These are phyloP conservation scores for Phrynocephalus vlangalii DNA, from an alignment of 2,797 vertebrate genomes.

Conservation along the genomic window DNA sequence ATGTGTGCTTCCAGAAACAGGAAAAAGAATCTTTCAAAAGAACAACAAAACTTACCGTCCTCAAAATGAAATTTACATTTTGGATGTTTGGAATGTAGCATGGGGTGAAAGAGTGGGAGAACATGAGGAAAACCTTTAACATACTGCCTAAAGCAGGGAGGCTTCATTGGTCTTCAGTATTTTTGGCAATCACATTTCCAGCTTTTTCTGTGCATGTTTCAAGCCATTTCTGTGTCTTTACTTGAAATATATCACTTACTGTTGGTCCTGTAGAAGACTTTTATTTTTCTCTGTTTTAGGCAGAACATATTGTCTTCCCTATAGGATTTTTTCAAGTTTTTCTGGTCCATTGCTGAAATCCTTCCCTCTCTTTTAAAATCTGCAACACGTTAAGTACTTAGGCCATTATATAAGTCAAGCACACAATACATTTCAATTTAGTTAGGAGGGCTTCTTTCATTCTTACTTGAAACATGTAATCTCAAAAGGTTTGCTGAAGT, in stretches of 20 bases:
- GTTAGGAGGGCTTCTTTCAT: neutral
- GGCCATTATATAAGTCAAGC: neutral
- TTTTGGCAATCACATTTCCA: neutral
- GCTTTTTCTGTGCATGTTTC: neutral
- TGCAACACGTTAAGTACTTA: slow-evolving; percentile 18
- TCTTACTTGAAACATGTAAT: neutral
- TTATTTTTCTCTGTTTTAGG: neutral
- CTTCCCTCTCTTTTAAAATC: neutral
- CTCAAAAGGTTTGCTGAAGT: slow-evolving; percentile 25
- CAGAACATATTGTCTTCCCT: slow-evolving; percentile 9
- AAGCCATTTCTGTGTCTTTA: neutral
- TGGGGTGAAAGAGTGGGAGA: too few species aligned
- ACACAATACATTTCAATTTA: neutral
- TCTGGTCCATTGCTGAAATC: neutral
- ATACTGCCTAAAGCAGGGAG: too few species aligned
- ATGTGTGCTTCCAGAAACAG: neutral
- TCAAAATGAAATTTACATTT: neutral
- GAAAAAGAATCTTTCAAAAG: neutral
- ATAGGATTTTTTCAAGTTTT: neutral
- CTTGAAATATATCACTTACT: neutral
- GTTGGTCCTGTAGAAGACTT: neutral
- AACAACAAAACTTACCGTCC: neutral
- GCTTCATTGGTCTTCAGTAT: neutral
- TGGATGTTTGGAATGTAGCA: neutral
- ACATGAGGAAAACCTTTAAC: too few species aligned